Base-by-base conservation (phyloP, 2,113 vertebrate genomes). In the Triplophysa tibetana region DNA sequence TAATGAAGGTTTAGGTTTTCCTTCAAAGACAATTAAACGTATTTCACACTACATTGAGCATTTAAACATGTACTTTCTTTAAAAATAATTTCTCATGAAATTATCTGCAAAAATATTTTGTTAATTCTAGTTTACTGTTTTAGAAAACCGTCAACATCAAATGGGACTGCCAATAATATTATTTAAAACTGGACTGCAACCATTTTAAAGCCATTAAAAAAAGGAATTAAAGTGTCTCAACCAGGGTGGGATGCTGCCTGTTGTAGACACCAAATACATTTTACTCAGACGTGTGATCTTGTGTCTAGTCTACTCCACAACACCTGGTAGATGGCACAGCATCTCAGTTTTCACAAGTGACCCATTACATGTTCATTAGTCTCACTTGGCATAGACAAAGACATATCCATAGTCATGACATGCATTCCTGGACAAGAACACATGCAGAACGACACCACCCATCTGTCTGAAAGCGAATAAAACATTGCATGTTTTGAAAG, bases 1-100 rank as follows among this genome's bases (percentile, higher is more conserved):
- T 91, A 91, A 92, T 93, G 92, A 91, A 84, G 87, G 88, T 83
- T 90, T 89, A 56, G 70, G 87, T 91, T 91, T 91, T 91, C 80
- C 38, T 77, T 74, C 69, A 77, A 69, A 78, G 72, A 63, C 81
- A 82, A 85, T 85, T 85, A 84, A 79, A 14, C 80, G 75, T 75
- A 82, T 84, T 85, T 84, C 64, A 72, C 72, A 85, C 64, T 23
- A 70, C 81, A 82, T 69, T 79, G 63, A 66, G 73, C 68, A 66
- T 50, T 48, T 29, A 26, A 63, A 17, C 21, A 48, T 21, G 11
- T n/a, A 45, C 33, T 23, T 43, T 61, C 29, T 52, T 64, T 62
- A n/a, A 8, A 67, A 23, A 9, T 3, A 8, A 23, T 21, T 19
- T 26, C 11, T 24, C 24, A 21, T 13, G 13, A 17, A 38, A 26